Base-by-base conservation (phyloP, 2,888 invertebrate genomes). In the Coleophora deauratella region DNA sequence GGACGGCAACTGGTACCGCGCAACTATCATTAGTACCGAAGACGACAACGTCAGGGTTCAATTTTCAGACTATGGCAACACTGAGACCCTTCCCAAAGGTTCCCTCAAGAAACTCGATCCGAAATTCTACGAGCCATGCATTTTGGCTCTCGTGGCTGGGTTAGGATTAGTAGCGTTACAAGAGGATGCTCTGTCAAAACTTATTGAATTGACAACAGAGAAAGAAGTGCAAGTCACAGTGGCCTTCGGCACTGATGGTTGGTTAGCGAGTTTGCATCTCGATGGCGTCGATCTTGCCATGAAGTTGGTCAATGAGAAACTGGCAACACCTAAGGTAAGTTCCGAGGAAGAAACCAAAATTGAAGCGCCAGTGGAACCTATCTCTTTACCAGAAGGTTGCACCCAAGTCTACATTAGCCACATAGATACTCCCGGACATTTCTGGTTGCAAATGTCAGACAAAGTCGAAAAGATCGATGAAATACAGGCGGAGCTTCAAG, bases 1-100 rank as follows among this genome's bases (percentile, higher is more conserved):
- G 0, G 92, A 93, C 62, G 87, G 85, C 2, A 91, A 91, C 63
- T 93, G 93, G 93, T 93, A 93, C 60, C 86, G 93, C 35, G 91
- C 88, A 2, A 86, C 81, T 45, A 84, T 92, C 13, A 31, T 81
- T 9, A 70, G 69, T 37, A 55, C 69, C 3, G 74, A 78, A 10
- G 86, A 87, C 11, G 66, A 69, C 0, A 74, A 72, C 12, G 84
- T 79, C 13, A 78, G 69, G 15, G 86, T 91, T 0, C 85, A 86
- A 41, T 93, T 88, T 59, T 63, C 91, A 0, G 94, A 94, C 65
- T 93, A 92, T 47, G 94, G 93, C 32, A 91, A 92, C 61, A 67
- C 74, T 0, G 92, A 93, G 67, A 69, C 73, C 4, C 59, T 93
- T 0, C 43, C 79, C 0, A 67, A 55, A 42, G 75, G 65, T 2